Conservation (phyloP, 2,888 invertebrate genomes). For the Drosophila mayaguana region DNA sequence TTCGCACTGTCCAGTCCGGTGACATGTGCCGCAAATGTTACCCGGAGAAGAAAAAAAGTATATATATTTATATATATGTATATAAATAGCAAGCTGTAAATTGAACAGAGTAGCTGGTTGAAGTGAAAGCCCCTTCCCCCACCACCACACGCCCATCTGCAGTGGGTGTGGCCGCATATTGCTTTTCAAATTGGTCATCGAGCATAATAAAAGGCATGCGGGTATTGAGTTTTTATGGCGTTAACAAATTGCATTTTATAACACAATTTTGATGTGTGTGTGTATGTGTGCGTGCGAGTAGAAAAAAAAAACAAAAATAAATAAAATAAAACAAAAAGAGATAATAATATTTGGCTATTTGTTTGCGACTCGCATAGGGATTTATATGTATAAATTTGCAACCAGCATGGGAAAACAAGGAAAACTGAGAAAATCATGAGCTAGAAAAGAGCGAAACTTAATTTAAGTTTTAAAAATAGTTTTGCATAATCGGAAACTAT, state of each 20-base stretch:
- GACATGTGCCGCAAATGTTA: constrained; percentile 77
- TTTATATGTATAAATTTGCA: constrained; percentile 33
- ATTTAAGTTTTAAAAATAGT: not conserved
- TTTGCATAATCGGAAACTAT: not conserved
- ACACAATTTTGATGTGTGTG: constrained; percentile 64
- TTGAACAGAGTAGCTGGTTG: constrained; percentile 57
- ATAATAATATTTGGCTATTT: constrained; percentile 57
- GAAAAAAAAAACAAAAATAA: constrained; percentile 20
- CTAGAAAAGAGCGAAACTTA: not conserved
- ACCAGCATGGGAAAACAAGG: not conserved
- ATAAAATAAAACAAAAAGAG: constrained; percentile 8
- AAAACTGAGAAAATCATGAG: constrained; percentile 2
- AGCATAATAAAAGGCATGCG: constrained; percentile 65
- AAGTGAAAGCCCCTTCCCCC: constrained; percentile 9
- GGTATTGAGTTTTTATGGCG: constrained; percentile 69
- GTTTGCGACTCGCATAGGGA: constrained; percentile 27
- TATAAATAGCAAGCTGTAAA: constrained; percentile 75
- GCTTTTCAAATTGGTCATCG: constrained; percentile 78
- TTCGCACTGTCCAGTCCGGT: constrained; percentile 40
- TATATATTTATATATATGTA: constrained; percentile 3
- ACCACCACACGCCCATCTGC: constrained; percentile 36
- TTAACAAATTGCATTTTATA: constrained; percentile 79
- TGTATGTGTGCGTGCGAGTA: constrained; percentile 18
- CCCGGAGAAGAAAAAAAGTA: constrained; percentile 33
- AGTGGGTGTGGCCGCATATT: constrained; percentile 54